A percentile compares a stretch with the other conserved stretches of the same genome.
phyloP scores from a whole-genome alignment of 2,113 vertebrate species.

The Odontophorus gujanensis region DNA sequence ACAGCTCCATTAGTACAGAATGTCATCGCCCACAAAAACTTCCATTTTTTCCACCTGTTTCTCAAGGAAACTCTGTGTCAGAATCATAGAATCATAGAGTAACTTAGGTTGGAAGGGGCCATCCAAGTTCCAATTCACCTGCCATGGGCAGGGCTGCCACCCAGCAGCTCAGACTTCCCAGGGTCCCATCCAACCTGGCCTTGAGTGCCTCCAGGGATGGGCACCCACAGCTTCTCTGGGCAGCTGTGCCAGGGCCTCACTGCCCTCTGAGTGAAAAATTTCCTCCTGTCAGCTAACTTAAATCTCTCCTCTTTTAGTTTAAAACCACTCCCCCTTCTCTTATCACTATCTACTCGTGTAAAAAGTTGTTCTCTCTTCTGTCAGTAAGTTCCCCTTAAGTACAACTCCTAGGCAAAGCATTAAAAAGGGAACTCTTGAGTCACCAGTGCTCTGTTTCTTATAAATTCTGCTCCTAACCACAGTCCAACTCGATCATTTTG shows the following conservation, averaged over 20 bases:
- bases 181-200: neutral
- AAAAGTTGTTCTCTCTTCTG: neutral
- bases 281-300: neutral
- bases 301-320: neutral
- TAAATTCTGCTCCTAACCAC: neutral
- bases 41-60: neutral
- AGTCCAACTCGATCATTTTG: neutral
- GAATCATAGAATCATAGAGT: neutral
- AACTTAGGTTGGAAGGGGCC: neutral
- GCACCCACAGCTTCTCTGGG: neutral
- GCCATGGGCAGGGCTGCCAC: neutral
- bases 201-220: neutral
- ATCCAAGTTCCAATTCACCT: neutral
- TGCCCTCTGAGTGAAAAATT: neutral
- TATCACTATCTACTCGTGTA: neutral
- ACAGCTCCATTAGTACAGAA: neutral
- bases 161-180: neutral
- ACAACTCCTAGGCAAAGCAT: rapidly evolving
- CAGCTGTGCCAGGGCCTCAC: neutral
- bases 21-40: neutral
- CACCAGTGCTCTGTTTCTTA: neutral
- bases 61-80: neutral
- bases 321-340: neutral
- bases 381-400: neutral
- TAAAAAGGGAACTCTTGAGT: neutral